phyloP scores from a whole-genome alignment of 2,797 vertebrate genomes.

The Myotis daubentonii region DNA sequence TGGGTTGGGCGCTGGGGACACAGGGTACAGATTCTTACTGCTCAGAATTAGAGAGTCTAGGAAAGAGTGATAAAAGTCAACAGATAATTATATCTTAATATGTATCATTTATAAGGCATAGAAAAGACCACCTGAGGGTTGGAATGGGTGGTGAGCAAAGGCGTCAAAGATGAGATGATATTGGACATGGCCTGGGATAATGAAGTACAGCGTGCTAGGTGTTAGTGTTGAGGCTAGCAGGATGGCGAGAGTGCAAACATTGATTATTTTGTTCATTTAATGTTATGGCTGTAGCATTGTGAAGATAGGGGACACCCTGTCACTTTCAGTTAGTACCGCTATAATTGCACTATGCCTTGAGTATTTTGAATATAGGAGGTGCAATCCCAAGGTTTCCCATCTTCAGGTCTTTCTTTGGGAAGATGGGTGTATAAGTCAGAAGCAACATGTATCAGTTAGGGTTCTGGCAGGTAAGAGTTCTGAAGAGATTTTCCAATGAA shows the following conservation, averaged over 20 bases:
- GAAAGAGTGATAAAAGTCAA: background rate
- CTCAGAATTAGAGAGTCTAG: background rate
- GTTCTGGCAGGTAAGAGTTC: background rate
- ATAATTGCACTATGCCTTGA: background rate
- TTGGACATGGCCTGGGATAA: background rate
- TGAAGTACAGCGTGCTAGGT: background rate
- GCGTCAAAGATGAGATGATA: background rate
- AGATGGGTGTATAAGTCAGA: background rate
- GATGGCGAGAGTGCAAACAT: rapidly evolving
- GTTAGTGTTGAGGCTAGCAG: background rate
- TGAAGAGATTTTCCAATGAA: background rate
- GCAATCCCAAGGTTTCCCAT: background rate
- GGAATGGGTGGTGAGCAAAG: background rate
- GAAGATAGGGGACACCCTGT: background rate
- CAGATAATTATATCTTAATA: background rate
- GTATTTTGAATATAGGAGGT: background rate
- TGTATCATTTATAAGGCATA: background rate
- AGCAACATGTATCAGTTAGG: background rate
- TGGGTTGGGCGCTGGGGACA: rapidly evolving
- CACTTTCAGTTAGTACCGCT: background rate
- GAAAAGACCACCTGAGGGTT: background rate
- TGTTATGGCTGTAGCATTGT: background rate
- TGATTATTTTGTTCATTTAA: background rate
- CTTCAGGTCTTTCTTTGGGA: background rate
- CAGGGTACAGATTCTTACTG: background rate